Conservation (phyloP, 1,140 invertebrate genomes). For the Drosophila baimaii region DNA sequence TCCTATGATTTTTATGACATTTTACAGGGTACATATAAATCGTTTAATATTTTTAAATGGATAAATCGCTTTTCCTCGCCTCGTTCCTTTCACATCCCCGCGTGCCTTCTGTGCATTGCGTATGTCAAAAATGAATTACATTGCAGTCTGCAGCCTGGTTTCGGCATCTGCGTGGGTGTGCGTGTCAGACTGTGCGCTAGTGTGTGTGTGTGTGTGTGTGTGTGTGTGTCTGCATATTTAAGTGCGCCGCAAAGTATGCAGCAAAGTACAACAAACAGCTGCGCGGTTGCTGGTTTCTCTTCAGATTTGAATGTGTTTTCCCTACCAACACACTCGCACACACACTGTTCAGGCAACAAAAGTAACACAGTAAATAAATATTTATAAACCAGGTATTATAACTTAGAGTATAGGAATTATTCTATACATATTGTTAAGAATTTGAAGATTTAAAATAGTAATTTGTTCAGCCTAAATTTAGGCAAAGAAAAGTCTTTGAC, state of each 20-base stretch:
- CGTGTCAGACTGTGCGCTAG: slow-evolving; percentile 23
- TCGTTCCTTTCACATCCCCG: not conserved
- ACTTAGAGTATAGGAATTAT: not conserved
- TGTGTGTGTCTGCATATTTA: slow-evolving; percentile 70
- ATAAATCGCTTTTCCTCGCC: slow-evolving; percentile 17
- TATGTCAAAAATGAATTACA: slow-evolving; percentile 75
- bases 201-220: slow-evolving; percentile 26
- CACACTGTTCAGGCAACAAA: not conserved
- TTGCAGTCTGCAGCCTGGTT: slow-evolving; percentile 59
- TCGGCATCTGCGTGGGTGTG: slow-evolving; percentile 28
- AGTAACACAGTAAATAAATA: not conserved
- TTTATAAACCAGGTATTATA: not conserved
- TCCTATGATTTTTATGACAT: fast-evolving
- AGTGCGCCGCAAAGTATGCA: slow-evolving; percentile 76
- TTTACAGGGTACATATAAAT: not conserved
- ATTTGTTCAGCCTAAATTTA: too few species aligned
- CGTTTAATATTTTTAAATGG: not conserved
- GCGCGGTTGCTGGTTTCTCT: slow-evolving; percentile 50
- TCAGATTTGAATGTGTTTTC: slow-evolving; percentile 58
- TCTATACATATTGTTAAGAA: too few species aligned
- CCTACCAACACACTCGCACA: slow-evolving; percentile 21
- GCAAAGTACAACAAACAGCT: slow-evolving; percentile 76
- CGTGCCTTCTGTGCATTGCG: slow-evolving; percentile 21
- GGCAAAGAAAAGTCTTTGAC: too few species aligned
- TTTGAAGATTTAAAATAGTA: too few species aligned